Evolutionary conservation across 2,113 vertebrate genomes (phyloP).

Genomic region (Haemorhous mexicanus): DNA sequence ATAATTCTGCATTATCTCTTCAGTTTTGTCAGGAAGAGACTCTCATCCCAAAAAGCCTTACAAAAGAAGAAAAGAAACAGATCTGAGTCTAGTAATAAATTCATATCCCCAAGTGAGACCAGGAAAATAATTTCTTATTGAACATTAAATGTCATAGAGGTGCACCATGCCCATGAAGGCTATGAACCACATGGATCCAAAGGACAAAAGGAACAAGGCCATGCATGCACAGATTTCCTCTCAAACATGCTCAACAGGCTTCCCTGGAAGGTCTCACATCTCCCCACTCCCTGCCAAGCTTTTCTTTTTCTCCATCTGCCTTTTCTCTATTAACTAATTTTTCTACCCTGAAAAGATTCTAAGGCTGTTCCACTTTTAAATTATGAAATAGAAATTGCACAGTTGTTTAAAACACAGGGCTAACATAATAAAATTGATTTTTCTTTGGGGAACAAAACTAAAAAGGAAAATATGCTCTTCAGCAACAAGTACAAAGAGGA

Average conservation of each 20-base stretch:
- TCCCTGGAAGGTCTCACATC: conserved; percentile 22
- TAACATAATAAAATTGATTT: not conserved
- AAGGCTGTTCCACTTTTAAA: conserved; percentile 9
- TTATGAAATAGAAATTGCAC: not conserved
- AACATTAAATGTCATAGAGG: not conserved
- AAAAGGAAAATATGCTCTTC: not conserved
- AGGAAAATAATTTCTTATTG: conserved; percentile 43
- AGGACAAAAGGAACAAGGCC: conserved; percentile 43
- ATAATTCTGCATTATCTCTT: not conserved
- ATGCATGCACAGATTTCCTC: not conserved
- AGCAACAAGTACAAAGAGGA: not conserved
- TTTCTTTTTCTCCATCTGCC: conserved; percentile 45
- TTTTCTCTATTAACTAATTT: conserved; percentile 15
- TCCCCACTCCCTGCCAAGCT: conserved; percentile 22
- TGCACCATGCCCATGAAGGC: not conserved
- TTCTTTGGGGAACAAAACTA: not conserved
- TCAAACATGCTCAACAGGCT: not conserved
- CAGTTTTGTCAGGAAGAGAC: not conserved
- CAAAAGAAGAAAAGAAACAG: conserved; percentile 12
- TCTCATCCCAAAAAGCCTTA: not conserved
- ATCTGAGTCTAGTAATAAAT: conserved; percentile 15
- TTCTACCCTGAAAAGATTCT: not conserved
- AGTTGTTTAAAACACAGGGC: not conserved
- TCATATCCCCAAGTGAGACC: not conserved
- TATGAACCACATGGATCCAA: not conserved